A percentile compares a stretch with the other conserved stretches of the same genome.
Evolutionary conservation across 2,888 invertebrate genomes (phyloP).

Genomic region (Xestia ashworthii): DNA sequence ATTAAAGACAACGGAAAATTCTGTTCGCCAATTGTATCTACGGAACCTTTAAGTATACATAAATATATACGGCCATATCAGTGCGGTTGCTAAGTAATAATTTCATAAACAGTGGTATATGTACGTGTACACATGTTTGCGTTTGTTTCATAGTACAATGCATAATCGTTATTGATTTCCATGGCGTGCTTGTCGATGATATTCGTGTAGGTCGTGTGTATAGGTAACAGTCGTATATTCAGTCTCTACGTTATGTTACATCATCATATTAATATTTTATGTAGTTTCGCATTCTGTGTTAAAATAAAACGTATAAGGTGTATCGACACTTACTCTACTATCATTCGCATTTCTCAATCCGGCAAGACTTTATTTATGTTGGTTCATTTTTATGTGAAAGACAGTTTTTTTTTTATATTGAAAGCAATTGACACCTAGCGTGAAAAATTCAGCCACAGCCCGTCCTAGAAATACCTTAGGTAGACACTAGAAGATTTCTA

Average conservation of each 20-base stretch:
- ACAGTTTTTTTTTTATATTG: conserved; percentile 51
- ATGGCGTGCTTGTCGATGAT: conserved; percentile 75
- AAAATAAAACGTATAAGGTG: conserved; percentile 52
- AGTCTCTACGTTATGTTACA: conserved; percentile 62
- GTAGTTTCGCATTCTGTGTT: conserved; percentile 64
- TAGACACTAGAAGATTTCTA: conserved; percentile 60
- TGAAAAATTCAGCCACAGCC: conserved; percentile 77
- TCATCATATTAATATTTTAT: conserved; percentile 61
- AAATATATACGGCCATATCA: conserved; percentile 58
- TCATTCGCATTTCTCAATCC: conserved; percentile 54
- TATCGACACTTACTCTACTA: conserved; percentile 52
- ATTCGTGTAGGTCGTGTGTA: conserved; percentile 71
- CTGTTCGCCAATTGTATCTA: conserved; percentile 44
- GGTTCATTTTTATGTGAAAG: conserved; percentile 39
- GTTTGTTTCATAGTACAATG: conserved; percentile 66
- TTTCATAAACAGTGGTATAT: conserved; percentile 62
- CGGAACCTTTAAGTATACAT: conserved; percentile 55
- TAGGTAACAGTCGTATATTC: conserved; percentile 51
- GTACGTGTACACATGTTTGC: conserved; percentile 62
- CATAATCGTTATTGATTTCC: conserved; percentile 73
- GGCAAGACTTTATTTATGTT: conserved; percentile 54
- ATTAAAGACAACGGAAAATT: conserved; percentile 15
- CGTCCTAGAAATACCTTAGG: conserved; percentile 65
- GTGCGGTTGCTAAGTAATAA: conserved; percentile 65
- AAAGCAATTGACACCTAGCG: conserved; percentile 76